Conservation (phyloP, 2,113 vertebrate species). For the Cyanoliseus patagonus region DNA sequence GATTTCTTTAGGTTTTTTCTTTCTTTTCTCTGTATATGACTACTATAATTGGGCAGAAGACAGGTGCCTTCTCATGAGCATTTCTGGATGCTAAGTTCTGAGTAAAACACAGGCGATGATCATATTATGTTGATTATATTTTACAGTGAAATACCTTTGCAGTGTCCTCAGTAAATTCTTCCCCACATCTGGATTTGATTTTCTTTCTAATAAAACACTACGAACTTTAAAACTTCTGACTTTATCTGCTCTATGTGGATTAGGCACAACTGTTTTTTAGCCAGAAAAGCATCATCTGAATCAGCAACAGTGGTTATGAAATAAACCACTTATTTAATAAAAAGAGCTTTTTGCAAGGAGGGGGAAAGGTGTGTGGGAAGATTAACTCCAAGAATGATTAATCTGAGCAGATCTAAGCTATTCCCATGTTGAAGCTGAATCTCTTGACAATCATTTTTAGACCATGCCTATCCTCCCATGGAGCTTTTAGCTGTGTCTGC, state of each 20-base stretch:
- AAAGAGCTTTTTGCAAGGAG: background rate
- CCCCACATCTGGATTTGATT: background rate
- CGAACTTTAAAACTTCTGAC: background rate
- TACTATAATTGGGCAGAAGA: background rate
- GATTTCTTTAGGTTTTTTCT: background rate
- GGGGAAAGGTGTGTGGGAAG: background rate
- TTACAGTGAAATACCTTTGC: background rate
- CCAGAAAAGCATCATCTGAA: background rate
- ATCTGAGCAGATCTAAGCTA: background rate
- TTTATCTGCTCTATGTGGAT: background rate
- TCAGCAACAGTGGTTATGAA: background rate
- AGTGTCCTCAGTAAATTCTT: background rate
- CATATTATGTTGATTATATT: background rate
- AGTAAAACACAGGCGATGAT: background rate
- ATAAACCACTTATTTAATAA: conserved; percentile 32
- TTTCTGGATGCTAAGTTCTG: background rate
- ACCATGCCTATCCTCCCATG: background rate
- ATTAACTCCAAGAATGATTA: background rate
- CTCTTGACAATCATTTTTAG: background rate
- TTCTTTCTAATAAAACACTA: background rate
- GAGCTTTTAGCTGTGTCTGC: background rate
- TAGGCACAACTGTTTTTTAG: background rate
- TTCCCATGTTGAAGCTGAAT: background rate
- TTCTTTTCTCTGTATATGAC: background rate
- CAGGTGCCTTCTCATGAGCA: background rate